Conservation (phyloP, 2,113 vertebrate species). For the Raja brachyura region DNA sequence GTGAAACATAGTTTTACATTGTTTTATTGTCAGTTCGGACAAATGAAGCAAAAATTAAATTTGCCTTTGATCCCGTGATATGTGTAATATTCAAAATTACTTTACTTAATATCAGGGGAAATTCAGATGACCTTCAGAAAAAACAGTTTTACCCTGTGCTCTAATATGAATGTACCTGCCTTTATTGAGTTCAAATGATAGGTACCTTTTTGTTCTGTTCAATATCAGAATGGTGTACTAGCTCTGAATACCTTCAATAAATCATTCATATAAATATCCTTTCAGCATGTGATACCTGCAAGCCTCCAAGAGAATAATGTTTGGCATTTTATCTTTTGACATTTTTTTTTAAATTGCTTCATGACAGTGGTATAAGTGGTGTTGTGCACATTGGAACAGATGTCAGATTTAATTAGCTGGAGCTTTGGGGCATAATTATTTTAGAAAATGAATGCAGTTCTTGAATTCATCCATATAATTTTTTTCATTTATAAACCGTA, state of each 20-base stretch:
- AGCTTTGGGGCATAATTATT: conserved; percentile 14
- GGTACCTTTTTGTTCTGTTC: conserved; percentile 21
- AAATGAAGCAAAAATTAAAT: not conserved
- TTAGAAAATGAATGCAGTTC: not conserved
- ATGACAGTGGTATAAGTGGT: not conserved
- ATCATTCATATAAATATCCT: not conserved
- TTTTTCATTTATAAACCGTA: not conserved
- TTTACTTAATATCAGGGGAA: not conserved
- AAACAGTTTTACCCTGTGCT: not conserved
- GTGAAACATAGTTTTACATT: not conserved
- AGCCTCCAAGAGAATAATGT: not conserved
- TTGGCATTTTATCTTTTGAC: not conserved
- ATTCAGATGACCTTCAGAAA: conserved; percentile 9
- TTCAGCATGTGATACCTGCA: not conserved
- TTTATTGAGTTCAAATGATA: conserved; percentile 18
- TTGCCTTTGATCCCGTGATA: not conserved
- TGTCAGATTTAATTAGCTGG: conserved; percentile 14
- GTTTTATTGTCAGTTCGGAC: not conserved
- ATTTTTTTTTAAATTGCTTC: not conserved
- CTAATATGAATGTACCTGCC: not conserved
- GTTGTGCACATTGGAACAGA: not conserved
- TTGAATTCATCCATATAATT: not conserved
- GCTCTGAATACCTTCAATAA: not conserved
- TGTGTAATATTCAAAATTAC: not conserved
- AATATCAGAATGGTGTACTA: conserved; percentile 5